A percentile compares a stretch with the other conserved stretches of the same genome.
Conservation (phyloP, 2,797 vertebrate genomes). For the Fratercula arctica region DNA sequence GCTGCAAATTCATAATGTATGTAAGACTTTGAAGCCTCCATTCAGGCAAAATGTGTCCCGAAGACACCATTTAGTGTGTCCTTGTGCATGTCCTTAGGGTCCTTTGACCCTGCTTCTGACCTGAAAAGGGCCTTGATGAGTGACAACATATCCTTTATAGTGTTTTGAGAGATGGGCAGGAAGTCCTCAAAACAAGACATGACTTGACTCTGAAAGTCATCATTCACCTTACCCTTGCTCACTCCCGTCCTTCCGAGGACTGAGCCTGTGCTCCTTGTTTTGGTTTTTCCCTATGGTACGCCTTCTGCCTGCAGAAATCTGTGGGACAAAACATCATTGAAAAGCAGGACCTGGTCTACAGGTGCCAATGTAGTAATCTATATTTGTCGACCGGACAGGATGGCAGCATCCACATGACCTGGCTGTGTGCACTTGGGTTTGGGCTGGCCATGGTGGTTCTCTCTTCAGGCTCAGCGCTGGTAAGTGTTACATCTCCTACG, state of each 20-base stretch:
- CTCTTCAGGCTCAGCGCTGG: constrained; percentile 10
- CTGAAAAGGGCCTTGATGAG: neutral
- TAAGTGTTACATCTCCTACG: neutral
- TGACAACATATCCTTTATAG: neutral
- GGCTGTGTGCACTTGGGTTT: constrained; percentile 16
- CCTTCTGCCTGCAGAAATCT: neutral
- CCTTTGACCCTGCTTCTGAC: neutral
- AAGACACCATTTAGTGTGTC: neutral
- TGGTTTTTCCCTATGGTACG: neutral
- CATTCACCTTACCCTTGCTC: neutral
- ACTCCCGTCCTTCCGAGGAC: neutral
- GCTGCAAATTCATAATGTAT: neutral
- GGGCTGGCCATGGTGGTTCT: constrained; percentile 47
- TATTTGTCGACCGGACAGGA: constrained; percentile 16
- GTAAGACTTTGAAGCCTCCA: neutral
- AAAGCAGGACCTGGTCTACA: neutral
- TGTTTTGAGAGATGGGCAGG: neutral
- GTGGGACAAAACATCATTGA: neutral
- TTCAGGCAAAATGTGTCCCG: neutral
- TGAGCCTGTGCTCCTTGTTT: neutral
- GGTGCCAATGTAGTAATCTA: neutral
- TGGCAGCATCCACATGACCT: constrained; percentile 32
- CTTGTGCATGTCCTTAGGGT: neutral
- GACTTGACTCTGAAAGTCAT: neutral
- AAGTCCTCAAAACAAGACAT: neutral